Percentiles rank a stretch among this genome's conserved stretches.
phyloP scores from a whole-genome alignment of 2,113 vertebrate species.

The Erythrolamprus reginae region DNA sequence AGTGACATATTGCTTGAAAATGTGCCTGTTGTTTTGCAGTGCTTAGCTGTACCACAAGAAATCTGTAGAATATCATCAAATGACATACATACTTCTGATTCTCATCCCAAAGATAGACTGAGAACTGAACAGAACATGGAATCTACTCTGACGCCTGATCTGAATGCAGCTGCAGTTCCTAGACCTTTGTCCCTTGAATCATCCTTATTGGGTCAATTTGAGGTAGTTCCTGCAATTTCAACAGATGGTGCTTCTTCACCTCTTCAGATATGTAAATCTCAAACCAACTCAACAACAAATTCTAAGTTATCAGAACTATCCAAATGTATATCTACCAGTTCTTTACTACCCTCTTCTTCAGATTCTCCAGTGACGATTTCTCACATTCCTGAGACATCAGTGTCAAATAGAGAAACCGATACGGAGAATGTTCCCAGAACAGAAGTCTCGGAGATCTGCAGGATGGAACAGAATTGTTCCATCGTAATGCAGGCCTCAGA shows the following conservation, averaged over 20 bases:
- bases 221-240: not conserved
- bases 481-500: slow-evolving; percentile 54
- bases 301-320: slow-evolving; percentile 43
- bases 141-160: not conserved
- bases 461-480: slow-evolving; percentile 29
- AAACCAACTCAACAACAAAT: slow-evolving; percentile 29
- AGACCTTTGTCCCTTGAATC: slow-evolving; percentile 16
- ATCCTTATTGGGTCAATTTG: slow-evolving; percentile 49
- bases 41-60: not conserved
- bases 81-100: not conserved
- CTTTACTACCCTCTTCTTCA: slow-evolving; percentile 29
- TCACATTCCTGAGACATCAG: slow-evolving; percentile 51
- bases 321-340: slow-evolving; percentile 29
- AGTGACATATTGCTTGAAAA: slow-evolving; percentile 27
- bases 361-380: slow-evolving; percentile 49
- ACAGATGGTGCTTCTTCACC: slow-evolving; percentile 42
- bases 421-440: slow-evolving; percentile 49
- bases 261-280: slow-evolving; percentile 44
- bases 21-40: slow-evolving; percentile 15
- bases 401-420: slow-evolving; percentile 40
- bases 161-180: slow-evolving; percentile 13
- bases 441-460: slow-evolving; percentile 53
- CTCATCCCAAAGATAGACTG: slow-evolving; percentile 38
- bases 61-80: accelerated
- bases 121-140: slow-evolving; percentile 37